A percentile compares a stretch with the other conserved stretches of the same genome.
These are phyloP conservation scores for Druon quercuslanigerum DNA, from an alignment of 1,140 invertebrate genomes.

Conservation along the genomic window DNA sequence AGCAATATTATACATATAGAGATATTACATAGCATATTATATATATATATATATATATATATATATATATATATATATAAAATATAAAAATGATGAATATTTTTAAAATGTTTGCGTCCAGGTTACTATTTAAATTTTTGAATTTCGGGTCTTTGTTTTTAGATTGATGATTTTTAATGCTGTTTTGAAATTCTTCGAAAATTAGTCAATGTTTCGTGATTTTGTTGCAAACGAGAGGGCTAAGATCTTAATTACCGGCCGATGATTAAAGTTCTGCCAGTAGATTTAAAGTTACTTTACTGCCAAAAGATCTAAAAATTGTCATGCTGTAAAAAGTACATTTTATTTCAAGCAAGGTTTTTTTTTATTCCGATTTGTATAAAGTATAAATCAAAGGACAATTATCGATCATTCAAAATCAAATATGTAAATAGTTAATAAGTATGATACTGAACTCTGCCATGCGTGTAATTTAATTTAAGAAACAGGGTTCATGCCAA, in stretches of 20 bases:
- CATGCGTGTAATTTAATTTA: slow-evolving; percentile 47
- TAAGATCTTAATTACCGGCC: background rate
- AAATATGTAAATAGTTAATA: slow-evolving; percentile 63
- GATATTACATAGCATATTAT: slow-evolving; percentile 50
- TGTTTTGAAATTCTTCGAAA: slow-evolving; percentile 29
- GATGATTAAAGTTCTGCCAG: background rate
- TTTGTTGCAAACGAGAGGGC: background rate
- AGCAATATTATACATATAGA: slow-evolving; percentile 45
- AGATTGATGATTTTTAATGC: slow-evolving; percentile 32
- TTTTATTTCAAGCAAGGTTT: background rate
- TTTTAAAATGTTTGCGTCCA: slow-evolving; percentile 53
- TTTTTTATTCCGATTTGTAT: slow-evolving; percentile 32
- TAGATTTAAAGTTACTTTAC: background rate
- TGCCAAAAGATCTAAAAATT: background rate
- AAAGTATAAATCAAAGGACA: slow-evolving; percentile 51
- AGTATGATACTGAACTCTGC: slow-evolving; percentile 50
- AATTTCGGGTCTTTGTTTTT: slow-evolving; percentile 44
- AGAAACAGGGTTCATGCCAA: slow-evolving; percentile 4
- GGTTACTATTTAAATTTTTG: slow-evolving; percentile 41
- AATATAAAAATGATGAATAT: slow-evolving; percentile 56
- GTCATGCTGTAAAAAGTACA: slow-evolving; percentile 2
- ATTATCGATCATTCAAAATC: slow-evolving; percentile 54
- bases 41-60: too few relatives aligned
- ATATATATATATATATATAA: too few relatives aligned
- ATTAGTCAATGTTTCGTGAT: background rate